These are phyloP conservation scores for Corydoras maculifer DNA, from an alignment of 2,113 vertebrate genomes.

Conservation along the genomic window DNA sequence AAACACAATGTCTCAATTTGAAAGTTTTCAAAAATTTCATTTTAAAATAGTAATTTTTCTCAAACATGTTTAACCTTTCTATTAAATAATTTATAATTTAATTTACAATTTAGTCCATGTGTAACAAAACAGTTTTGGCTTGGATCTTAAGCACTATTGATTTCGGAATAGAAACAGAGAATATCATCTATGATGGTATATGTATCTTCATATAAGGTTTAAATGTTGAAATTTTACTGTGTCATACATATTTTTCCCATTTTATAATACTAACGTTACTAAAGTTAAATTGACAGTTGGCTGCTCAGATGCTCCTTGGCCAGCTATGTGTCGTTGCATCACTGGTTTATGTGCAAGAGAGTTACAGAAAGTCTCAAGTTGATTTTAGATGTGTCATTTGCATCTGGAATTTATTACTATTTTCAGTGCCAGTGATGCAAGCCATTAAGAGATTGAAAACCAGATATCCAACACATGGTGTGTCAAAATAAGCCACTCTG, in stretches of 20 bases:
- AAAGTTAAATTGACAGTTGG: conserved; percentile 5
- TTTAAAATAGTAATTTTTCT: too few relatives aligned
- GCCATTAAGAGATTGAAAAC: conserved; percentile 1
- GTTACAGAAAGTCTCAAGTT: neutral
- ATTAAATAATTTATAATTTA: too few relatives aligned
- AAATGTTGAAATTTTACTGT: neutral
- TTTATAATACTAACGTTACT: conserved; percentile 3
- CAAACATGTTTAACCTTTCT: too few relatives aligned
- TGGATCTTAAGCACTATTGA: too few relatives aligned
- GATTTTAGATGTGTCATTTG: conserved; percentile 8
- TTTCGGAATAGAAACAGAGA: too few relatives aligned
- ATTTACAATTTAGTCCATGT: too few relatives aligned
- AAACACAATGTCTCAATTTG: too few relatives aligned
- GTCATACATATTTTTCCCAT: conserved; percentile 3
- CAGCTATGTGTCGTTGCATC: conserved; percentile 1
- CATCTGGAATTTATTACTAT: conserved; percentile 10
- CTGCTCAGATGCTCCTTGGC: conserved; percentile 10
- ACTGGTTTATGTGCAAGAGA: neutral
- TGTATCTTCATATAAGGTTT: too few relatives aligned
- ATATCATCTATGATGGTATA: too few relatives aligned
- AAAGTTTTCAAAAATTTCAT: too few relatives aligned
- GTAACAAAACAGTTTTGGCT: too few relatives aligned
- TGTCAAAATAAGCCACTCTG: conserved; percentile 4
- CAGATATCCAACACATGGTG: neutral
- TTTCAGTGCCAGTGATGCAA: conserved; percentile 6